phyloP scores from a whole-genome alignment of 2,888 invertebrate species.

The Calliphora vomitoria region DNA sequence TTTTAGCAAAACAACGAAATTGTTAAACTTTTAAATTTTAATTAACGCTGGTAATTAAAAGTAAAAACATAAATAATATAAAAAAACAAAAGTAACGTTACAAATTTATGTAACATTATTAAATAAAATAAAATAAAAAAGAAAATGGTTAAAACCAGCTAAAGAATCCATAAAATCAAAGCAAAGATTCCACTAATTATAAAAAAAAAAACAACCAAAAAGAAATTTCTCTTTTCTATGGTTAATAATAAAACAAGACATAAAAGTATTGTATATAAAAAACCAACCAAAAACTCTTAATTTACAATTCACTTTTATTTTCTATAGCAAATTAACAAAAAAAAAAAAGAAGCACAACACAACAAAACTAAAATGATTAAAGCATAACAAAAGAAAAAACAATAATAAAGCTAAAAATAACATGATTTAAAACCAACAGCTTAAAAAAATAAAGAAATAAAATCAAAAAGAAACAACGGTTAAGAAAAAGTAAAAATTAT shows the following conservation, averaged over 20 bases:
- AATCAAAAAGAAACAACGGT: slow-evolving; percentile 42
- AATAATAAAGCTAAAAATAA: slow-evolving; percentile 57
- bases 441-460: slow-evolving; percentile 52
- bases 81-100: slow-evolving; percentile 24
- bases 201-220: slow-evolving; percentile 40
- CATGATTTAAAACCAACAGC: slow-evolving; percentile 34
- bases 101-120: slow-evolving; percentile 54
- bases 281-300: slow-evolving; percentile 50
- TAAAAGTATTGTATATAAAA: neutral
- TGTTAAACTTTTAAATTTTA: slow-evolving; percentile 34
- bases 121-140: slow-evolving; percentile 9
- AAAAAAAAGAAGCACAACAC: neutral
- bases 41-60: slow-evolving; percentile 59
- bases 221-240: slow-evolving; percentile 68
- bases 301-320: slow-evolving; percentile 79
- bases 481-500: slow-evolving; percentile 63
- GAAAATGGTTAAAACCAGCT: slow-evolving; percentile 58
- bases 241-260: slow-evolving; percentile 11
- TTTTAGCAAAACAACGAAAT: neutral
- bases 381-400: slow-evolving; percentile 57
- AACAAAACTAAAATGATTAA: slow-evolving; percentile 59
- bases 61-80: slow-evolving; percentile 25
- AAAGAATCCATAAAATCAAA: slow-evolving; percentile 66
- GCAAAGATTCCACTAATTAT: slow-evolving; percentile 63
- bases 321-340: slow-evolving; percentile 72